Evolutionary conservation across 2,888 invertebrate species (phyloP), one percentile per base, ranked within the genome.

Genomic region (Agrochola macilenta): DNA sequence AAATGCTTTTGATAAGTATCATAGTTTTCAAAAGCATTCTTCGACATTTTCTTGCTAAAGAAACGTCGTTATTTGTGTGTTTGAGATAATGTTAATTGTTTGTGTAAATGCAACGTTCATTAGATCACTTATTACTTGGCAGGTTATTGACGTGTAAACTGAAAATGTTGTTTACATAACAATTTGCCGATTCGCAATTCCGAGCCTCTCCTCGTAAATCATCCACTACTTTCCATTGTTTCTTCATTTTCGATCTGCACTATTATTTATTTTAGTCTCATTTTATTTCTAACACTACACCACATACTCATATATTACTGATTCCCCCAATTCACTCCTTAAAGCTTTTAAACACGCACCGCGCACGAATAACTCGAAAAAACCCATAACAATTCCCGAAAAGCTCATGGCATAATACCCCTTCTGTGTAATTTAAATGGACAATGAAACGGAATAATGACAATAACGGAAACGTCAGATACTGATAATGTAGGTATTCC

Each of bases 51-150:
- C 4, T 35, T 35, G 39, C 17, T 4, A 17, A 43, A 35, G 9
- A 20, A 46, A 60, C 46, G 39, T 39, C 52, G 3, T 23, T n/a
- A 49, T 68, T 66, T n/a, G 11, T 52, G 46, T 71, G 61, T 61
- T 35, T 74, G 70, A n/a, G 26, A 61, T 60, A 43, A 58, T 65
- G 78, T 71, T 78, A 69, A 78, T 65, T 46, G 23, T 64, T 60
- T 65, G 57, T 61, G 60, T 39, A 72, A 74, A 74, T 74, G 58
- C 54, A n/a, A n/a, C 12, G 46, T 60, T 80, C 52, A 72, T 81
- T 79, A 69, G 74, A 71, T 49, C 69, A 74, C 14, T 74, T 74
- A 78, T 57, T 49, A 49, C 52, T 46, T 39, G 49, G 3, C 57
- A 20, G 70, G 66, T 78, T 63, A 74, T 74, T 78, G 68, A 78